Evolutionary conservation across 1,140 invertebrate species (phyloP), one percentile per base, ranked within the genome.

Genomic region (Stenopsyche tienmushanensis): DNA sequence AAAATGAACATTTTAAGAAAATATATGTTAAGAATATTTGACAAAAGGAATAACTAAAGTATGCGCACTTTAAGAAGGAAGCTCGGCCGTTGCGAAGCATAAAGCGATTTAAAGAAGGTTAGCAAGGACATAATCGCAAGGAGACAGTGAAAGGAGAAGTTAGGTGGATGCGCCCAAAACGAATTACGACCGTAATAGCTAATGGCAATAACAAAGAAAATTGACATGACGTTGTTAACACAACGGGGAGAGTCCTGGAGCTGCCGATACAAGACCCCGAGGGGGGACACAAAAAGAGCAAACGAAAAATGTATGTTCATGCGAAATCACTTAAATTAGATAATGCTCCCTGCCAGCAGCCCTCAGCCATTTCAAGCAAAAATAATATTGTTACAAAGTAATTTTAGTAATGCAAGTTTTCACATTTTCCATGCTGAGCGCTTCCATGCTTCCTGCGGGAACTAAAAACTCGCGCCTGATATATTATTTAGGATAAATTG

Each of bases 321-420:
- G 63, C 9, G 64, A 64, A 64, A 68, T 64, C 62, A 29, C 62
- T 64, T 60, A 64, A 64, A 68, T 68, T 68, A 62, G 55, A 64
- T 60, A 64, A 69, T 62, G 42, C 26, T 18, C 53, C 29, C 64
- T 17, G 26, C 34, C 52, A 17, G 23, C 26, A 18, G 23, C 15
- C 52, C 13, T 17, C 15, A 15, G 44, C 18, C 21, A 41, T 47
- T 17, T 34, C 66, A 47, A 60, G 42, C 53, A 57, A 60, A 47
- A 65, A 65, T 69, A 69, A 69, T 55, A 55, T 62, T 44, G 62
- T 69, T 69, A 69, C 49, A 64, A 64, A 64, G 47, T 58, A 64
- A 69, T 69, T 60, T 69, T 62, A 49, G 55, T 69, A 65, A 69
- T 69, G 66, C 54, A 69, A 69, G 55, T 65, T 69, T 64, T 64